phyloP scores from a whole-genome alignment of 1,140 invertebrate genomes.

The Brachionus rotundiformis region DNA sequence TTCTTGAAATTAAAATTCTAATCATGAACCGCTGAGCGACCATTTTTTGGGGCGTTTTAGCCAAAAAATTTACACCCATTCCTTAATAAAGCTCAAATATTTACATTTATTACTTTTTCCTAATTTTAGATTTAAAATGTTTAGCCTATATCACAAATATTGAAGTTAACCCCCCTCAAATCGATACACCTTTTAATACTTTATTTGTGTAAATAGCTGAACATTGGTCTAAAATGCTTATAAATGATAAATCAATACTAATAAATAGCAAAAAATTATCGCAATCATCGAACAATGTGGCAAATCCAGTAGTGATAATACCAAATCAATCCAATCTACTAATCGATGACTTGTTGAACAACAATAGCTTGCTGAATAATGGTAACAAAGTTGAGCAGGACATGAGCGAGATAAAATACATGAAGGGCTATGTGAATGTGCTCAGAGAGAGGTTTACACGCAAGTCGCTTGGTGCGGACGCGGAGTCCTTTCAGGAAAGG shows the following conservation, averaged over 20 bases:
- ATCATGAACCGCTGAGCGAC: neutral
- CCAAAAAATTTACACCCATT: conserved; percentile 11
- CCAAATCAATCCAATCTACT: conserved; percentile 19
- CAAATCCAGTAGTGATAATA: conserved; percentile 44
- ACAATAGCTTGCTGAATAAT: conserved; percentile 26
- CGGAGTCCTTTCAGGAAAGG: neutral
- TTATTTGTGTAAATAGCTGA: neutral
- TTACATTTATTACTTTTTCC: neutral
- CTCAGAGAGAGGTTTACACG: conserved; percentile 45
- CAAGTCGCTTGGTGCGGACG: conserved; percentile 14
- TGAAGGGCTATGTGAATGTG: conserved; percentile 50
- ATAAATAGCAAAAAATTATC: conserved; percentile 45
- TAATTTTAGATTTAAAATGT: conserved; percentile 9
- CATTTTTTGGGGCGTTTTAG: conserved; percentile 8
- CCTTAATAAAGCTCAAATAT: conserved; percentile 1
- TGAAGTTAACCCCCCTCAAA: neutral
- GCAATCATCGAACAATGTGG: conserved; percentile 37
- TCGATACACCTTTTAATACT: neutral
- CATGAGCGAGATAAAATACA: conserved; percentile 50
- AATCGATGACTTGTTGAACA: conserved; percentile 43
- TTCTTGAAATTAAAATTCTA: neutral
- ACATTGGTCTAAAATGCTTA: conserved; percentile 20
- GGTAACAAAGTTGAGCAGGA: conserved; percentile 14
- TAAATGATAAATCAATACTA: conserved; percentile 46
- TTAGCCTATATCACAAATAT: conserved; percentile 25